phyloP scores from a whole-genome alignment of 2,113 vertebrate genomes.

The Ursus arctos region DNA sequence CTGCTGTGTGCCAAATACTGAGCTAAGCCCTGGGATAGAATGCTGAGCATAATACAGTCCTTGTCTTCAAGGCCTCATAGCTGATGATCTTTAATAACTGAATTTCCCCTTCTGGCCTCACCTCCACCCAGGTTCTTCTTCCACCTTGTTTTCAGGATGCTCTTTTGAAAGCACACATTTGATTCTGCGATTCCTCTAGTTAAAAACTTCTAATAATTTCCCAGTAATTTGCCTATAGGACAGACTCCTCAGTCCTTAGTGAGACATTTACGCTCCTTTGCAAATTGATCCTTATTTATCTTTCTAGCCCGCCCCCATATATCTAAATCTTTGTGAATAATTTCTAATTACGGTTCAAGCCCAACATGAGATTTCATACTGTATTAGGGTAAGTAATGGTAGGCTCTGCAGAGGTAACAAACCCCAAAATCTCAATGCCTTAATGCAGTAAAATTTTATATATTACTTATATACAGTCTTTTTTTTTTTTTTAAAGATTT shows the following conservation, averaged over 20 bases:
- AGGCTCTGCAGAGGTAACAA: not conserved
- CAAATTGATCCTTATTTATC: not conserved
- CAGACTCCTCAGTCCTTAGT: not conserved
- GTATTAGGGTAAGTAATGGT: not conserved
- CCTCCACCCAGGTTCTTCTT: not conserved
- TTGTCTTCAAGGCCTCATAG: not conserved
- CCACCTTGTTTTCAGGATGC: not conserved
- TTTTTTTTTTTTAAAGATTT: too few relatives aligned
- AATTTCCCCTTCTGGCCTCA: not conserved
- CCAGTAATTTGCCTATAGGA: not conserved
- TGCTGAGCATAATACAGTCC: not conserved
- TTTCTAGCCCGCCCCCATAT: not conserved
- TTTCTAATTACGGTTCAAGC: not conserved
- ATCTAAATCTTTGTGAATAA: constrained; percentile 3
- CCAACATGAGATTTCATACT: not conserved
- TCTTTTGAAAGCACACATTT: constrained; percentile 54
- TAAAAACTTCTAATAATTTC: not conserved
- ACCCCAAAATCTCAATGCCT: not conserved
- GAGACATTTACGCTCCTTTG: not conserved
- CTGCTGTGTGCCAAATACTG: not conserved
- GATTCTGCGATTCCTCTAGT: not conserved
- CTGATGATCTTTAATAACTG: not conserved
- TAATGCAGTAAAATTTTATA: not conserved
- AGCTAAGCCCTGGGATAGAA: not conserved
- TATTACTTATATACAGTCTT: not conserved